Conservation (phyloP, 1,140 invertebrate species). For the Cherax quadricarinatus region DNA sequence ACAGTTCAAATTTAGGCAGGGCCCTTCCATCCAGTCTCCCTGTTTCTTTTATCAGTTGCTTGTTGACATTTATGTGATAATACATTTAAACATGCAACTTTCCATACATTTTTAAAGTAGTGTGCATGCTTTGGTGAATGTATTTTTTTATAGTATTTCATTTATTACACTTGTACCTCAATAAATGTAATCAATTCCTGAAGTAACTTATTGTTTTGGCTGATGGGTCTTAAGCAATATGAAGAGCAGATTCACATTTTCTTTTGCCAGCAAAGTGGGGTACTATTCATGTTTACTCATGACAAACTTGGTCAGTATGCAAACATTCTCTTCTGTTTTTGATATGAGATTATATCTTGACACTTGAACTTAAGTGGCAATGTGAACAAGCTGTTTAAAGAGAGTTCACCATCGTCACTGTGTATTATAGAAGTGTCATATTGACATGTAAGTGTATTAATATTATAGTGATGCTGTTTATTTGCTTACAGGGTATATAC, state of each 20-base stretch:
- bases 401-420: too few relatives aligned
- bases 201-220: not conserved
- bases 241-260: not conserved
- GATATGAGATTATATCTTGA: too few relatives aligned
- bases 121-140: not conserved
- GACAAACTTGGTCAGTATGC: too few relatives aligned
- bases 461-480: too few relatives aligned
- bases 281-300: too few relatives aligned
- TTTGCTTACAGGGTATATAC: too few relatives aligned
- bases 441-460: too few relatives aligned
- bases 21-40: not conserved
- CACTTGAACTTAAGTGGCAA: too few relatives aligned
- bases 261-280: not conserved
- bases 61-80: not conserved
- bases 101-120: not conserved
- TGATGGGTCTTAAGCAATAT: not conserved
- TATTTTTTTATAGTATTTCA: not conserved
- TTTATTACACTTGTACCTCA: not conserved
- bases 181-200: not conserved
- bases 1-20: not conserved
- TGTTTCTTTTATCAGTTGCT: not conserved
- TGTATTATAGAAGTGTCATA: too few relatives aligned
- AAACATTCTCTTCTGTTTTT: too few relatives aligned
- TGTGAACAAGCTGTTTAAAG: too few relatives aligned
- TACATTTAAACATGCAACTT: not conserved